phyloP scores from a whole-genome alignment of 1,140 invertebrate genomes.

The Bathynomus jamesi region DNA sequence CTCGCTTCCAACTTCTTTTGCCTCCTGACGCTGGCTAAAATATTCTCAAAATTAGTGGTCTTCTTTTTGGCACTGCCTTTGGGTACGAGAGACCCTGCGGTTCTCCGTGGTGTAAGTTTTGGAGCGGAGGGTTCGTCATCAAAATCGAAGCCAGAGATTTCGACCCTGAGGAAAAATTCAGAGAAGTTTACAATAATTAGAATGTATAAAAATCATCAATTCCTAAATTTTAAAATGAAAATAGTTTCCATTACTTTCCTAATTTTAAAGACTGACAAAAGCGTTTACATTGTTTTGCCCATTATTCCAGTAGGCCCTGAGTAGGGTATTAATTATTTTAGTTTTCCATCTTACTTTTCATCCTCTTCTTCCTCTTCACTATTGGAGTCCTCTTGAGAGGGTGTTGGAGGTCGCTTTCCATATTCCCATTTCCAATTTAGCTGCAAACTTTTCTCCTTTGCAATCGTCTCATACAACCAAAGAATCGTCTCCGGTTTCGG shows the following conservation, averaged over 20 bases:
- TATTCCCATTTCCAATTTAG: not conserved
- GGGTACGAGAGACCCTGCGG: constrained; percentile 18
- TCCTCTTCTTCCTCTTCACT: not conserved
- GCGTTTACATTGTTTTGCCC: too few relatives aligned
- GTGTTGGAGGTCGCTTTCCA: not conserved
- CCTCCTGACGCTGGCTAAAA: constrained; percentile 30
- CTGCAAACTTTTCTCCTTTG: not conserved
- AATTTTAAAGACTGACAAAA: too few relatives aligned
- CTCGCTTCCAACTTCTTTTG: constrained; percentile 31
- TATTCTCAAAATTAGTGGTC: constrained; percentile 34
- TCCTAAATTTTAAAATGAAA: too few relatives aligned
- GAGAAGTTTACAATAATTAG: too few relatives aligned
- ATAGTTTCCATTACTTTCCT: too few relatives aligned
- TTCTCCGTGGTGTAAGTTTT: constrained; percentile 23
- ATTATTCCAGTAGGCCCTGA: too few relatives aligned
- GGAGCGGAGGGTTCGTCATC: constrained; percentile 27
- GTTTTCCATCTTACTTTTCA: not conserved
- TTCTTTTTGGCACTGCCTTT: constrained; percentile 37
- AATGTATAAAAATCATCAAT: too few relatives aligned
- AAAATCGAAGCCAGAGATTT: constrained; percentile 35
- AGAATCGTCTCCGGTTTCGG: not conserved
- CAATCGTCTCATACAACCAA: not conserved
- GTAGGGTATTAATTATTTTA: too few relatives aligned
- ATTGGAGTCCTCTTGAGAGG: not conserved
- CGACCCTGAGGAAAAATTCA: too few relatives aligned